Percentiles rank a stretch among this genome's conserved stretches.
Evolutionary conservation across 1,140 invertebrate genomes (phyloP).

Genomic region (Drosophila elegans): DNA sequence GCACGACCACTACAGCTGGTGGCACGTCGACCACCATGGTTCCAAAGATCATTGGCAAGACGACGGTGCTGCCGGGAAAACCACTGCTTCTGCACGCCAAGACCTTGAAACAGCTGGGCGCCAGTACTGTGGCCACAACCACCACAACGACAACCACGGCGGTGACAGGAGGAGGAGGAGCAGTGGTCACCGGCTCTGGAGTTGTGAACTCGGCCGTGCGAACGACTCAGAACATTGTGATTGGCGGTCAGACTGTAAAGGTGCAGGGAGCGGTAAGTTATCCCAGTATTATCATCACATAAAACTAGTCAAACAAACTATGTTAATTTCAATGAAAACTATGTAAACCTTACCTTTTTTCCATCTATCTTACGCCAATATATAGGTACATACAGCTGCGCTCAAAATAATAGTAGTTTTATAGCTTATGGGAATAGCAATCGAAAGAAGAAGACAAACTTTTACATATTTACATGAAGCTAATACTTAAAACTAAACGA

Average conservation of each 20-base stretch:
- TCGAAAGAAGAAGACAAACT: no score
- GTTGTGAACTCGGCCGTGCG: conserved; percentile 12
- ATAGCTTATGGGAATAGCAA: no score
- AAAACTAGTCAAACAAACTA: neutral
- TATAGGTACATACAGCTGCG: no score
- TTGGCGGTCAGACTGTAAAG: conserved; percentile 82
- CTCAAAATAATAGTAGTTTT: no score
- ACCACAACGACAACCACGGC: conserved; percentile 22
- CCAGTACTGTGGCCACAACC: conserved; percentile 22
- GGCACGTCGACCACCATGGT: conserved; percentile 17
- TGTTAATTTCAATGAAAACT: neutral
- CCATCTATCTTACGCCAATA: no score
- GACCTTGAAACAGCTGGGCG: conserved; percentile 54
- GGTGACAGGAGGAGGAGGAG: conserved; percentile 2
- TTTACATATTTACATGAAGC: no score
- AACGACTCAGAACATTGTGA: conserved; percentile 76
- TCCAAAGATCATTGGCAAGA: conserved; percentile 73
- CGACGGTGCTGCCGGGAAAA: conserved; percentile 86
- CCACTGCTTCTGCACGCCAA: conserved; percentile 77
- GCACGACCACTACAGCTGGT: conserved; percentile 1
- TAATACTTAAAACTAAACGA: no score
- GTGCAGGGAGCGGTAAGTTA: conserved; percentile 69
- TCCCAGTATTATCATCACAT: neutral
- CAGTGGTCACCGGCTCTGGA: conserved; percentile 8
- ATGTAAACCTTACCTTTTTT: no score